Conservation (phyloP, 2,888 invertebrate genomes). For the Uloborus plumipes region DNA sequence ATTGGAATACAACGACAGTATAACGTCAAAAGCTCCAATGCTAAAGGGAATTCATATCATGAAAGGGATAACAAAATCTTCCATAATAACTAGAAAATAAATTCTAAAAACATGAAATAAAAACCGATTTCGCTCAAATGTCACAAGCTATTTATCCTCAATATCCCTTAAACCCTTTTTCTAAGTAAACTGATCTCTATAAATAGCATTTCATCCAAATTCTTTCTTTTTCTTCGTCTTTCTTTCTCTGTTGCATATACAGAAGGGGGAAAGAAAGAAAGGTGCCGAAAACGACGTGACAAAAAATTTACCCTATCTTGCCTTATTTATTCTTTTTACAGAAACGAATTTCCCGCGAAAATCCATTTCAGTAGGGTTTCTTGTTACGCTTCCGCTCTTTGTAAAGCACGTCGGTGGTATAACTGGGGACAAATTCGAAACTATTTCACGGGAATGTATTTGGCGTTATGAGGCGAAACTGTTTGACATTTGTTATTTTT, state of each 20-base stretch:
- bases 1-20: no score
- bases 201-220: slow-evolving; percentile 53
- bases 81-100: slow-evolving; percentile 8
- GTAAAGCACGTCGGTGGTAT: slow-evolving; percentile 22
- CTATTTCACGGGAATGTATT: slow-evolving; percentile 40
- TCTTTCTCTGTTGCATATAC: slow-evolving; percentile 1
- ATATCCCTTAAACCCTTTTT: slow-evolving; percentile 38
- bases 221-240: slow-evolving; percentile 14
- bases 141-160: slow-evolving; percentile 54
- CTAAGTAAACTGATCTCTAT: slow-evolving; percentile 56
- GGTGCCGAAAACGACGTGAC: slow-evolving; percentile 33
- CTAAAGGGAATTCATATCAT: slow-evolving; percentile 34
- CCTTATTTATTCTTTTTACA: slow-evolving; percentile 54
- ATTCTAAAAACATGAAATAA: slow-evolving; percentile 26
- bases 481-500: slow-evolving; percentile 37
- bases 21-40: not conserved
- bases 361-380: slow-evolving; percentile 56
- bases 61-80: slow-evolving; percentile 23
- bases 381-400: slow-evolving; percentile 37
- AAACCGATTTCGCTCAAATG: slow-evolving; percentile 49
- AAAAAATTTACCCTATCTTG: slow-evolving; percentile 45
- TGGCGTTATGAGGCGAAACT: slow-evolving; percentile 40
- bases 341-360: slow-evolving; percentile 51
- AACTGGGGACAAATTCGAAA: slow-evolving; percentile 48
- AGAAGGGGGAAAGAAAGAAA: slow-evolving; percentile 17